These are phyloP conservation scores for Macropis europaea DNA, from an alignment of 2,888 invertebrate genomes.

Conservation along the genomic window DNA sequence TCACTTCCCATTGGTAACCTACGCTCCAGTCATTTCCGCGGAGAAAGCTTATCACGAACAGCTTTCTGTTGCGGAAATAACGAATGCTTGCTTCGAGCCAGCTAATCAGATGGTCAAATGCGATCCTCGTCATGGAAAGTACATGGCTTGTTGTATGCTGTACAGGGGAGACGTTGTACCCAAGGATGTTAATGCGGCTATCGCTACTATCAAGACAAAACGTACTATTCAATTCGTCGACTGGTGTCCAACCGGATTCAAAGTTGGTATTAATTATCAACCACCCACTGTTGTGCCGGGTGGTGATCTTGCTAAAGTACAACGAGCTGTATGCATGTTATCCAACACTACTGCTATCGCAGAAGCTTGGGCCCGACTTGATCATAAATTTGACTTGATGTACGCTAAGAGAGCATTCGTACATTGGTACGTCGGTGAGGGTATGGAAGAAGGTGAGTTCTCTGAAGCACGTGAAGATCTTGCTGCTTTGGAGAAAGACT, in stretches of 20 bases:
- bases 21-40: slow-evolving; percentile 95
- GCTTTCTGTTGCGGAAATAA: slow-evolving; percentile 94
- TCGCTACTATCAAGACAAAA: slow-evolving; percentile 97
- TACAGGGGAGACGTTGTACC: slow-evolving; percentile 98
- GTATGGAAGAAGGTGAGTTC: slow-evolving; percentile 94
- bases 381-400: slow-evolving; percentile 98
- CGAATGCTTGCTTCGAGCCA: slow-evolving; percentile 97
- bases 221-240: slow-evolving; percentile 96
- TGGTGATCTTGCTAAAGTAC: slow-evolving; percentile 96
- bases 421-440: slow-evolving; percentile 95
- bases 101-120: slow-evolving; percentile 98
- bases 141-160: slow-evolving; percentile 98
- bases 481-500: slow-evolving; percentile 85
- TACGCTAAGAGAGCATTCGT: slow-evolving; percentile 98
- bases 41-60: slow-evolving; percentile 98
- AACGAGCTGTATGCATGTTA: slow-evolving; percentile 98
- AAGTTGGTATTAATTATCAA: slow-evolving; percentile 95
- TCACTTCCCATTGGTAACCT: slow-evolving; percentile 96
- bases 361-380: slow-evolving; percentile 97
- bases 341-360: slow-evolving; percentile 98
- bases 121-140: slow-evolving; percentile 94
- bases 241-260: slow-evolving; percentile 93
- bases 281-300: slow-evolving; percentile 96
- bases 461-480: slow-evolving; percentile 90
- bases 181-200: slow-evolving; percentile 96